A percentile compares a stretch with the other conserved stretches of the same genome.
These are phyloP conservation scores for Dicrurus megarhynchus DNA, from an alignment of 2,113 vertebrate species.

Conservation along the genomic window DNA sequence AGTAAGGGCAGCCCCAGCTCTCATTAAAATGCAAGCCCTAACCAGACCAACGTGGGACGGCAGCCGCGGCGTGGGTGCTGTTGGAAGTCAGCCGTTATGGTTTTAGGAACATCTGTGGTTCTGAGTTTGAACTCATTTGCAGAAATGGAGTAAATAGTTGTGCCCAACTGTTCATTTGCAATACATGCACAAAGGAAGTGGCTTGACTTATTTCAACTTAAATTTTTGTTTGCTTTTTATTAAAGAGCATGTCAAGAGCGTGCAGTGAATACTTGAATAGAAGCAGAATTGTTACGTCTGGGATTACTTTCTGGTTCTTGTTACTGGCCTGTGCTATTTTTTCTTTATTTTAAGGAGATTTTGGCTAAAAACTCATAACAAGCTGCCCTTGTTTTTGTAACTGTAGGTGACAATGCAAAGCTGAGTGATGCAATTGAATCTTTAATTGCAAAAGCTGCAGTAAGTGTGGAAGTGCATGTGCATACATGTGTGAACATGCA, in stretches of 20 bases:
- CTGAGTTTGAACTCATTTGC: background rate
- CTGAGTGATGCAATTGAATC: background rate
- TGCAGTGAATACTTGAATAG: background rate
- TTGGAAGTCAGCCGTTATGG: background rate
- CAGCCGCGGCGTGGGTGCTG: background rate
- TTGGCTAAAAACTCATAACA: background rate
- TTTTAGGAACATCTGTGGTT: background rate
- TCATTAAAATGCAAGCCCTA: background rate
- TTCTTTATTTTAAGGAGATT: background rate
- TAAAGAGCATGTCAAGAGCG: background rate
- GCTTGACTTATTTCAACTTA: background rate
- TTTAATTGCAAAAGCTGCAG: background rate
- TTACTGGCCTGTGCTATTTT: background rate
- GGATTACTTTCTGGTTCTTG: background rate
- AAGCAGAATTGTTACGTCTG: background rate
- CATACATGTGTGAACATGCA: background rate
- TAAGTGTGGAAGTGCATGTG: background rate
- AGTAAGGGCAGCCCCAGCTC: background rate
- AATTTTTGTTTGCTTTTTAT: background rate
- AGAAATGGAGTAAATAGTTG: background rate
- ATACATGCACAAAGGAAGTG: background rate
- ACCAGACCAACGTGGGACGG: rapidly evolving
- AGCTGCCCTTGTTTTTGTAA: background rate
- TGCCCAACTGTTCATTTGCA: background rate
- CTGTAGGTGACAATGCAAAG: background rate